Percentiles rank a stretch among this genome's conserved stretches.
Conservation (phyloP, 2,888 invertebrate species). For the Eilema sororculum region DNA sequence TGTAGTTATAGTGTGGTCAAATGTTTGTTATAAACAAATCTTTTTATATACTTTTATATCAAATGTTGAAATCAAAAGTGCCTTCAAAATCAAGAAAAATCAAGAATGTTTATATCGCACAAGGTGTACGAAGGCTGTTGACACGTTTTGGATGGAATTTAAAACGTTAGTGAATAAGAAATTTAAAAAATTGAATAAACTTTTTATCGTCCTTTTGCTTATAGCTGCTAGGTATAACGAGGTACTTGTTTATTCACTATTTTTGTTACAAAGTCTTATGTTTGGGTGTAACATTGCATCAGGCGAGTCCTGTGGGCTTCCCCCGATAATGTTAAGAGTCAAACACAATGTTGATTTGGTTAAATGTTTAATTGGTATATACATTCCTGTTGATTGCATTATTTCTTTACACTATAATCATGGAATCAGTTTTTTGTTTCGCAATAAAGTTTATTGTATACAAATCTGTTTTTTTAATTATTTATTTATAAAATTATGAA, state of each 20-base stretch:
- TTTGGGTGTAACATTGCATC: not conserved
- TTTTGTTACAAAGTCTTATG: constrained; percentile 3
- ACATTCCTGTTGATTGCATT: constrained; percentile 79
- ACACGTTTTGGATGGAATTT: constrained; percentile 61
- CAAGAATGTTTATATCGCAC: constrained; percentile 39
- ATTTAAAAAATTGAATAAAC: constrained; percentile 31
- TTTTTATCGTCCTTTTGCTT: constrained; percentile 32
- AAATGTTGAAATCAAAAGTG: constrained; percentile 56
- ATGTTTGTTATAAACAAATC: constrained; percentile 47
- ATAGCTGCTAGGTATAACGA: constrained; percentile 6
- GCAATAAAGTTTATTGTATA: constrained; percentile 76
- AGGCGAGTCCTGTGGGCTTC: constrained; percentile 4
- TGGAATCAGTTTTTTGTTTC: constrained; percentile 62
- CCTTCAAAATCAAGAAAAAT: too few relatives aligned
- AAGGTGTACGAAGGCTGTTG: constrained; percentile 51
- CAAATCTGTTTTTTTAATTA: constrained; percentile 54
- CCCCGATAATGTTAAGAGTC: constrained; percentile 46
- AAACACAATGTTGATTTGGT: constrained; percentile 68
- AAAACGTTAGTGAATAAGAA: constrained; percentile 59
- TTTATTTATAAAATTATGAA: constrained; percentile 61
- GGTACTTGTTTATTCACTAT: too few relatives aligned
- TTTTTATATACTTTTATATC: constrained; percentile 57
- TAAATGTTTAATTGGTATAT: constrained; percentile 77
- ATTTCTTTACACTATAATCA: constrained; percentile 58
- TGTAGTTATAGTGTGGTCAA: constrained; percentile 1